Conservation (phyloP, 2,888 invertebrate species). For the Heliconius aoede region DNA sequence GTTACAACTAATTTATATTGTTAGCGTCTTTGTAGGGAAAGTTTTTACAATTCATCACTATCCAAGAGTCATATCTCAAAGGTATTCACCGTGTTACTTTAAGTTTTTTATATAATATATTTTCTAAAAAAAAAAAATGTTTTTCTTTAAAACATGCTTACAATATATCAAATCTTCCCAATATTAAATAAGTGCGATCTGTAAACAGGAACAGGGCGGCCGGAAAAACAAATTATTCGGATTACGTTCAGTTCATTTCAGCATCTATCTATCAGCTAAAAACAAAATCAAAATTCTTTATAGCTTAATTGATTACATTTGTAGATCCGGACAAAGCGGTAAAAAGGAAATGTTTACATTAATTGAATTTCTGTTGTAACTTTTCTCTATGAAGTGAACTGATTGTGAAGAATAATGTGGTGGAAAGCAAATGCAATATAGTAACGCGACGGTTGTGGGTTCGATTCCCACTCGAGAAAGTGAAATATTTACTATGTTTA, state of each 20-base stretch:
- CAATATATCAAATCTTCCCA: not conserved
- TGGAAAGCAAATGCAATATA: too few relatives aligned
- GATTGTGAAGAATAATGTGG: not conserved
- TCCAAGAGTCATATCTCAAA: too few relatives aligned
- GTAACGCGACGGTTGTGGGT: too few relatives aligned
- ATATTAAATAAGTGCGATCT: not conserved
- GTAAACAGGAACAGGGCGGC: not conserved
- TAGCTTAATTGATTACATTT: not conserved
- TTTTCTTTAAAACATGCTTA: not conserved
- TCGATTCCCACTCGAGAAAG: too few relatives aligned
- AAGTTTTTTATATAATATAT: too few relatives aligned
- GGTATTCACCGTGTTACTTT: too few relatives aligned
- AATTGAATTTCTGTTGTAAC: not conserved
- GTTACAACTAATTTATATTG: too few relatives aligned
- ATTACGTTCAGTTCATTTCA: not conserved
- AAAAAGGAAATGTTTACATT: conserved; percentile 5
- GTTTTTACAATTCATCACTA: too few relatives aligned
- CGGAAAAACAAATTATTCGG: not conserved
- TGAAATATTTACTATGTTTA: too few relatives aligned
- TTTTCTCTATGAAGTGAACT: not conserved
- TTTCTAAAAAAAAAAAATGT: too few relatives aligned
- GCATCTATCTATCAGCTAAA: conserved; percentile 6
- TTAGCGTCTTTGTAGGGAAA: too few relatives aligned
- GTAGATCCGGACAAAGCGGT: not conserved
- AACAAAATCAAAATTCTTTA: not conserved